phyloP scores from a whole-genome alignment of 2,113 vertebrate species.

The Oxyura jamaicensis region DNA sequence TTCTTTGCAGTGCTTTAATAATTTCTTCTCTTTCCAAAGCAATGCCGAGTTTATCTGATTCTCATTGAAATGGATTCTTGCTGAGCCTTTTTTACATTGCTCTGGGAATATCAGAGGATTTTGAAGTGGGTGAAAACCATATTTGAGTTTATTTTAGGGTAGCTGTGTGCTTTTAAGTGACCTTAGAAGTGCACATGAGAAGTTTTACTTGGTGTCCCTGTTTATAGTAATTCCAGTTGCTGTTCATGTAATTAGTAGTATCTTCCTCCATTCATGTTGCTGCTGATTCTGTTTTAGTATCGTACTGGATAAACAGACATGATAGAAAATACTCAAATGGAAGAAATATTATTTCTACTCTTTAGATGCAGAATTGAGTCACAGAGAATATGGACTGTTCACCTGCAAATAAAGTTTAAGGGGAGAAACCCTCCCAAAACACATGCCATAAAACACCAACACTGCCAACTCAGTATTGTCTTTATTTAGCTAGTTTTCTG shows the following conservation, averaged over 20 bases:
- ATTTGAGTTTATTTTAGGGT: background rate
- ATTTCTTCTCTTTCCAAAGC: constrained; percentile 8
- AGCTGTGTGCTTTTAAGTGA: background rate
- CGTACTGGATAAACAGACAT: background rate
- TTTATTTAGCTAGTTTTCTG: background rate
- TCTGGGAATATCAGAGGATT: background rate
- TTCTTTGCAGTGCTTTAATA: background rate
- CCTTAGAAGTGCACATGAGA: background rate
- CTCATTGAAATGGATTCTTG: background rate
- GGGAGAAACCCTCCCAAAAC: background rate
- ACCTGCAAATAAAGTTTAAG: background rate
- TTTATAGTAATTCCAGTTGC: background rate
- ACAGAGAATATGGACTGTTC: background rate
- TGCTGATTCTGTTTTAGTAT: background rate
- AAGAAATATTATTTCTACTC: background rate
- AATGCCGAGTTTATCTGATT: background rate
- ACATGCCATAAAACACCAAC: background rate
- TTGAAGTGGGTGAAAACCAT: background rate
- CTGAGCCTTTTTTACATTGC: background rate
- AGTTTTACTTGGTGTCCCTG: background rate
- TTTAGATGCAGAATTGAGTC: background rate
- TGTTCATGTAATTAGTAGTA: background rate
- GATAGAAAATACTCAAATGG: background rate
- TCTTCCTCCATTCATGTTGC: background rate
- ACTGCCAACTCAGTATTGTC: background rate